Base-by-base conservation (phyloP, 2,797 vertebrate genomes). In the Crypturellus tataupa region DNA sequence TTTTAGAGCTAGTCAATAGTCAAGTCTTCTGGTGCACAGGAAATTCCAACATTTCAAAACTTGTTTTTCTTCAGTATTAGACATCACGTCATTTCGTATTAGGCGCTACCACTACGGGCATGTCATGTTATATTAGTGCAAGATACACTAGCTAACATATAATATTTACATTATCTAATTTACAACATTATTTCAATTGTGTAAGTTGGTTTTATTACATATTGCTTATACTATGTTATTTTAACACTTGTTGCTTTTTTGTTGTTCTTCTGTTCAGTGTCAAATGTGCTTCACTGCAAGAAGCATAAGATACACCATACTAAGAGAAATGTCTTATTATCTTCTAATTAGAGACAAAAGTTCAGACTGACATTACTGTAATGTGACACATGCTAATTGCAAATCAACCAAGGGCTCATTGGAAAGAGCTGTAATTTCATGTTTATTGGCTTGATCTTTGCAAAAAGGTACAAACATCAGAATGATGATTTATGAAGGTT, bases 1-100 rank as follows among this genome's bases (percentile, higher is more conserved):
- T 17, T 58, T 80, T 46, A 71, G 47, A 94, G 17, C 31, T 65
- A 94, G 64, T 63, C 7, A 0, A 53, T 55, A 92, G 80, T 35
- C 42, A 78, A 63, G 27, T 80, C 90, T 85, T 85, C 53, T 83
- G 33, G 56, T 75, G 91, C 24, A 80, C 33, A 78, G 94, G 91
- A 94, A 93, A 94, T 92, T 89, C 91, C 89, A 89, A 47, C 56
- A 62, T 85, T 70, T 93, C 62, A 68, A 92, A 92, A 87, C 37
- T 80, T 94, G 65, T 68, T 95, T 96, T 93, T 65, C 76, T 85
- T 93, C 75, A 85, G 7, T 60, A 75, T 87, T 90, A 93, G 89
- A 94, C 91, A 87, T 90, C 92, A 85, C 3, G 1, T 94, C 89
- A 90, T 87, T 95, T 89, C 79, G 39, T 62, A 83, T 87, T 92